Base-by-base conservation (phyloP, 2,888 invertebrate genomes). In the Heliconius charithonia region DNA sequence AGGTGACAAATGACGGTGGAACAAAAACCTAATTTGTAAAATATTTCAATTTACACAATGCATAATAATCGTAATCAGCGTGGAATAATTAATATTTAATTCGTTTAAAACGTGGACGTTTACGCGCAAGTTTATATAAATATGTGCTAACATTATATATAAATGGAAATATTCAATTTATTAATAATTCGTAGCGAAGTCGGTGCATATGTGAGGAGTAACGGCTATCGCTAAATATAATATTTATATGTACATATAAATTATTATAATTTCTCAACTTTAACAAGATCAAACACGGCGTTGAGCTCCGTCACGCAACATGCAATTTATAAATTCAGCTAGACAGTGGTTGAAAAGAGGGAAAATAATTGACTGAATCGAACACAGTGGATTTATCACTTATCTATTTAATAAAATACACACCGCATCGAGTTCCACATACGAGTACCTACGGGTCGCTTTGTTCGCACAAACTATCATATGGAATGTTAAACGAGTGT, bases 401-500 rank as follows among this genome's bases (percentile, higher is more conserved):
- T 4, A 45, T 4, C 4, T 45, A 45, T 45, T 45, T 45, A 45
- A 16, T 45, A 16, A 16, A 45, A 16, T 45, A 16, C 45, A 45
- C 13, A 45, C 4, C 16, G 45, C 16, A 4, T 45, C 45, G 16
- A 45, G 1, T 9, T 9, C 32, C 32, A 37, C 32, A 37, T 37
- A 37, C 32, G 32, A 16, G 1, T 45, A 16, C 45, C 16, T 45
- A 16, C 4, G 16, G 56, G 41, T 70, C 71, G 25, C 72, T 77
- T 77, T 71, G 76, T 71, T 77, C 37, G 32, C 12, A 66, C 70
- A 62, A 45, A 70, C 45, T 70, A 56, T 56, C 29, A 65, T 72
- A 27, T 27, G 37, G 32, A 72, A 66, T 67, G 76, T 71, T 77
- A 71, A 77, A 51, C 67, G 41, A 67, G 45, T 76, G 76, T 76